Evolutionary conservation across 2,888 invertebrate genomes (phyloP).

Genomic region (Oxycera nigricornis): DNA sequence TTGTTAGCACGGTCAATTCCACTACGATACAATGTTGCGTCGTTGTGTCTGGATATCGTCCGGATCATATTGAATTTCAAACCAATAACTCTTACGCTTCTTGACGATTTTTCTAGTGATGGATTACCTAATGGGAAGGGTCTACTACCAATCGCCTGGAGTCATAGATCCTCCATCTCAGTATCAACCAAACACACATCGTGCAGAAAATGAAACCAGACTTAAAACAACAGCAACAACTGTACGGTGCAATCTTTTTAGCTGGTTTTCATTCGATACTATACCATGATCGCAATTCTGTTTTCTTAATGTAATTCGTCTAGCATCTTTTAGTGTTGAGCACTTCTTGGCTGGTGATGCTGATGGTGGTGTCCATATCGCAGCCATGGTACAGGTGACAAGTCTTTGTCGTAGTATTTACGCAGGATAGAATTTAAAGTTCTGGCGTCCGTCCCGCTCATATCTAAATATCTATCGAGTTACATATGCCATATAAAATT

Average conservation of each 20-base stretch:
- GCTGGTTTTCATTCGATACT: no score
- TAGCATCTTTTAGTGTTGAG: background rate
- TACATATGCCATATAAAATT: no score
- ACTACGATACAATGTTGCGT: background rate
- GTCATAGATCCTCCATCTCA: background rate
- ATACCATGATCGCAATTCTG: background rate
- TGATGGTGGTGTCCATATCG: background rate
- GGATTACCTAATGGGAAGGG: background rate
- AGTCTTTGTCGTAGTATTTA: no score
- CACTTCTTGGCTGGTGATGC: background rate
- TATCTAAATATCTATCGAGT: no score
- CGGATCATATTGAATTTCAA: background rate
- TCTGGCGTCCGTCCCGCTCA: no score
- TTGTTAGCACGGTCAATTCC: no score
- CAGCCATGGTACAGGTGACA: background rate
- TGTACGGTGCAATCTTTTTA: no score
- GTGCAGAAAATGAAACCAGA: no score
- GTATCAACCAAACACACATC: background rate
- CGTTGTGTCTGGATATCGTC: background rate
- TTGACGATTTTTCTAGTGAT: background rate
- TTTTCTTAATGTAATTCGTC: background rate
- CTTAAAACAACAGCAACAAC: no score
- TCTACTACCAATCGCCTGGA: no score
- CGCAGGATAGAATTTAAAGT: no score
- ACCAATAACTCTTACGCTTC: background rate